Evolutionary conservation across 2,113 vertebrate species (phyloP).

Genomic region (Gila orcuttii): DNA sequence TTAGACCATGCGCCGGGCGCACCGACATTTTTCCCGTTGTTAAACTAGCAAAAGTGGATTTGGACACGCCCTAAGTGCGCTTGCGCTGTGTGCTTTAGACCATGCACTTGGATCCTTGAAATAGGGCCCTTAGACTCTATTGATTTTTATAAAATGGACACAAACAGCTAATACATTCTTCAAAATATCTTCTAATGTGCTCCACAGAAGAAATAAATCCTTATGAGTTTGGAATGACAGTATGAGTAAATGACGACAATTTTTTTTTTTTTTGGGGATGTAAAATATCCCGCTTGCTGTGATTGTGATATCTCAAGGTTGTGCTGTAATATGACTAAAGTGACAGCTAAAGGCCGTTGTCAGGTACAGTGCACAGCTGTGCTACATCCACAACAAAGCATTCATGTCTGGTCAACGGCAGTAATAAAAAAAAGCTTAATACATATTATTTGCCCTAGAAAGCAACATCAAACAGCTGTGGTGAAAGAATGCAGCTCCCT

Average conservation of each 20-base stretch:
- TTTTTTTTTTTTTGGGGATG: too few relatives aligned
- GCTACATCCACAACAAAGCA: background rate
- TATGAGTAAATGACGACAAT: background rate
- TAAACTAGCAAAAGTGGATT: too few relatives aligned
- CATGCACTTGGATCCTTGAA: too few relatives aligned
- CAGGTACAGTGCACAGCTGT: background rate
- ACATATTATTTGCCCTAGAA: constrained; percentile 56
- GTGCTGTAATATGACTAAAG: background rate
- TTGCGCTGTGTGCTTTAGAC: too few relatives aligned
- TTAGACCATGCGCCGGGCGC: too few relatives aligned
- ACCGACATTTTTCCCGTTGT: too few relatives aligned
- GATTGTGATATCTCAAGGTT: background rate
- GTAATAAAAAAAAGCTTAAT: constrained; percentile 51
- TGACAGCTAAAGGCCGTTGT: background rate
- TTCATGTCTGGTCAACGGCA: constrained; percentile 42
- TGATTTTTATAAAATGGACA: background rate
- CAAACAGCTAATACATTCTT: background rate
- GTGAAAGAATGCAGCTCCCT: constrained; percentile 20
- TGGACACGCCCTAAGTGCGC: too few relatives aligned
- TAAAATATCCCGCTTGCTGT: background rate
- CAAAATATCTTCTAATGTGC: background rate
- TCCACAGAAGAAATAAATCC: background rate
- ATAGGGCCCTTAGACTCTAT: background rate
- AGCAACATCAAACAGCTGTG: constrained; percentile 61
- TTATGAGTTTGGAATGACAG: background rate